These are phyloP conservation scores for Thryonomys swinderianus DNA, from an alignment of 2,113 vertebrate genomes.

Conservation along the genomic window DNA sequence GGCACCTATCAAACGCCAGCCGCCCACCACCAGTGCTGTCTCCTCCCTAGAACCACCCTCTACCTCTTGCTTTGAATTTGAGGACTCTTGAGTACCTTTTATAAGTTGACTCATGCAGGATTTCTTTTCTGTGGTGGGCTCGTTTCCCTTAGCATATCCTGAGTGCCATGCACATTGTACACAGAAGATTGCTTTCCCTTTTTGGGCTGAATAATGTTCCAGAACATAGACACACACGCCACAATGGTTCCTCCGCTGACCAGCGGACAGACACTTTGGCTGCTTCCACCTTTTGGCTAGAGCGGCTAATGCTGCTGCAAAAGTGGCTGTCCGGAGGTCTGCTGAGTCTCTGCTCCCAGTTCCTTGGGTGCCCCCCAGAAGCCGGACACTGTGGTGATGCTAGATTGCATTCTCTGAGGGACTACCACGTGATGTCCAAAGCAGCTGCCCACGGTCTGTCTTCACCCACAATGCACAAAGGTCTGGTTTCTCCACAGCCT, in stretches of 20 bases:
- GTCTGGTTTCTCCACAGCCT: neutral
- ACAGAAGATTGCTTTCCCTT: neutral
- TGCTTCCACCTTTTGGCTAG: neutral
- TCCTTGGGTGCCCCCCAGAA: neutral
- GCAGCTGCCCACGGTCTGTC: too few relatives aligned
- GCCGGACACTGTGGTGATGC: neutral
- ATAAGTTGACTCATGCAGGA: neutral
- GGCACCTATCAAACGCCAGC: neutral
- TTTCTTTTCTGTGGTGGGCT: neutral
- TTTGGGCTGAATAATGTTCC: neutral
- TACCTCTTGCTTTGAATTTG: neutral
- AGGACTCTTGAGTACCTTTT: too few relatives aligned
- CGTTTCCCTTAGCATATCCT: neutral
- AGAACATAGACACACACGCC: rapidly evolving
- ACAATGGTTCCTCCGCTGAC: neutral
- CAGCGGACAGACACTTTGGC: too few relatives aligned
- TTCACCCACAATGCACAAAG: neutral
- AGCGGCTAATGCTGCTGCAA: neutral
- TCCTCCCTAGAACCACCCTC: neutral
- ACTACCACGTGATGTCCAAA: neutral
- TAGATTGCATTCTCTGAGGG: neutral
- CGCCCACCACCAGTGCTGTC: too few relatives aligned
- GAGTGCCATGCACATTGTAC: too few relatives aligned
- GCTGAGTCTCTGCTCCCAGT: neutral
- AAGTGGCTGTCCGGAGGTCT: neutral